These are phyloP conservation scores for Cynocephalus volans DNA, from an alignment of 2,113 vertebrate species.

Conservation along the genomic window DNA sequence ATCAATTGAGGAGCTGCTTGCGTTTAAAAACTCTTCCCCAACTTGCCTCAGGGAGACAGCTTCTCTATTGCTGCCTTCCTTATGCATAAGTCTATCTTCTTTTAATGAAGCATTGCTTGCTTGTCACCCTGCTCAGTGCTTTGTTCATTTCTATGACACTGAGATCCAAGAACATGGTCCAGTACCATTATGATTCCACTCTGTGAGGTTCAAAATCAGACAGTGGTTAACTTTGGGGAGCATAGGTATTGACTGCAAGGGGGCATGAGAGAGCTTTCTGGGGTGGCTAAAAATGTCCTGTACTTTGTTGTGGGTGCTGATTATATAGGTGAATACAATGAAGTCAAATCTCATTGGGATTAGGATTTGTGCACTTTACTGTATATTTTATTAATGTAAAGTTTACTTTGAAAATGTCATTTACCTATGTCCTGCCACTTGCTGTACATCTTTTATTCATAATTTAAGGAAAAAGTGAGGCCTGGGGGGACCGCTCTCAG, in stretches of 20 bases:
- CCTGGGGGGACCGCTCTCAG: background rate
- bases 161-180: no score
- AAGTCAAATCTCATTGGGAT: background rate
- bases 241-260: background rate
- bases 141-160: no score
- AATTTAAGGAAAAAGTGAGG: background rate
- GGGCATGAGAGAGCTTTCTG: background rate
- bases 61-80: no score
- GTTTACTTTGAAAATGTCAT: background rate
- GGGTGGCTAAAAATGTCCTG: background rate
- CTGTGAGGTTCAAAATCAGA: background rate
- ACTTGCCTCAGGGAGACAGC: no score
- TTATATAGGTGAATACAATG: background rate
- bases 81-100: no score
- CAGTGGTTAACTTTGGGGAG: background rate
- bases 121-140: no score
- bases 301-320: background rate
- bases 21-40: no score
- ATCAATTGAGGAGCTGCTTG: no score
- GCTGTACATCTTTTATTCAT: background rate
- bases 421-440: background rate
- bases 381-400: background rate
- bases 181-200: no score
- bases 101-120: no score
- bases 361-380: background rate